Evolutionary conservation across 2,797 vertebrate species (phyloP).

Genomic region (Hippoglossus hippoglossus): DNA sequence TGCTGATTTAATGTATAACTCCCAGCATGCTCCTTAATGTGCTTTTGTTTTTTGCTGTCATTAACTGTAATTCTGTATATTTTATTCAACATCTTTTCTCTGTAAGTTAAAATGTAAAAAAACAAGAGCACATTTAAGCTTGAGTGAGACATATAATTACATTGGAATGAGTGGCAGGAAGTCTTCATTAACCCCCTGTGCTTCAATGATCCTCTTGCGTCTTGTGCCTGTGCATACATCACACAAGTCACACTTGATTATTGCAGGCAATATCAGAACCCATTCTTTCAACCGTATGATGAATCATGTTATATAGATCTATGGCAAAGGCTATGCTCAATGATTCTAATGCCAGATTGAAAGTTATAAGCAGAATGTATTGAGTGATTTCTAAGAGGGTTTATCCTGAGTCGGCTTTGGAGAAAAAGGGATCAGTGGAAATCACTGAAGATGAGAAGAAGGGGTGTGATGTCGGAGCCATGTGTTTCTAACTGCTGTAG

Average conservation of each 20-base stretch:
- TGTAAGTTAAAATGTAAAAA: neutral
- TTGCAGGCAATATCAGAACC: neutral
- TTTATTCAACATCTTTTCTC: neutral
- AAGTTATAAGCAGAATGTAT: neutral
- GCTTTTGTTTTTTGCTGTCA: neutral
- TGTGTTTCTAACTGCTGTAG: too few species aligned
- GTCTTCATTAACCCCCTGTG: constrained; percentile 29
- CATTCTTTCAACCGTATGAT: neutral
- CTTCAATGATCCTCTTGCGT: constrained; percentile 5
- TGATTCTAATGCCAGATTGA: neutral
- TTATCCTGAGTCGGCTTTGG: neutral
- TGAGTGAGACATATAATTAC: neutral
- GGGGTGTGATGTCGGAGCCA: neutral
- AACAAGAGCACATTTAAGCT: neutral
- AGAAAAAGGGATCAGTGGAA: neutral
- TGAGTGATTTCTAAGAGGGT: too few species aligned
- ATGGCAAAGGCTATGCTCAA: neutral
- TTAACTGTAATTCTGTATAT: neutral
- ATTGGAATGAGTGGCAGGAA: constrained; percentile 1
- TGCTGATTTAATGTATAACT: neutral
- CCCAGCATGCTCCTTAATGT: neutral
- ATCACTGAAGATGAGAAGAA: neutral
- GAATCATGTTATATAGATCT: neutral
- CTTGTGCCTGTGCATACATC: neutral
- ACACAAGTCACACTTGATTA: constrained; percentile 6